Evolutionary conservation across 2,888 invertebrate genomes (phyloP).

Genomic region (Xanthia icteritia): DNA sequence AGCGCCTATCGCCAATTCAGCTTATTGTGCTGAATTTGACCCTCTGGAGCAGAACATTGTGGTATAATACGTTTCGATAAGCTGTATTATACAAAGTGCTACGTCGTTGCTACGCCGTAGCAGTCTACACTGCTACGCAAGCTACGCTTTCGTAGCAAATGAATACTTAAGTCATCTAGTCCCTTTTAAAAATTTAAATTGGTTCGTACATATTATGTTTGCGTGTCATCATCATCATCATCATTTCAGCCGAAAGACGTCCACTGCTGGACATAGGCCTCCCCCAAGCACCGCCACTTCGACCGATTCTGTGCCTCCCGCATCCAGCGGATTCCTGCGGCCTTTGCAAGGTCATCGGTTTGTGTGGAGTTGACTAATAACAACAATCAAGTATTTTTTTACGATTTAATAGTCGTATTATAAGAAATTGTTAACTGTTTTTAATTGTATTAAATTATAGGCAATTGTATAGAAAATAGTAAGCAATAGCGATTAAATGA

Average conservation of each 20-base stretch:
- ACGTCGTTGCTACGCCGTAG: slow-evolving; percentile 53
- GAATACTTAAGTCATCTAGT: background rate
- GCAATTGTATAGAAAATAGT: background rate
- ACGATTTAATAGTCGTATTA: background rate
- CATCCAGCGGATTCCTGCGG: no score
- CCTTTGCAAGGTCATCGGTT: no score
- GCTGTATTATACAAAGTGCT: slow-evolving; percentile 8
- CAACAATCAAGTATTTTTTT: no score
- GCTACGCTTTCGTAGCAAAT: slow-evolving; percentile 11
- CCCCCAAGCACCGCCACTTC: no score
- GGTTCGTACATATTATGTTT: background rate
- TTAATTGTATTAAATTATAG: background rate
- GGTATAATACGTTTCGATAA: slow-evolving; percentile 20
- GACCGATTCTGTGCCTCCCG: no score
- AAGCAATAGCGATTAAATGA: background rate
- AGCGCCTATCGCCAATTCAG: slow-evolving; percentile 33
- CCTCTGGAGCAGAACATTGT: slow-evolving; percentile 12
- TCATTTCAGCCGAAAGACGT: no score
- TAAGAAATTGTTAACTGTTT: background rate
- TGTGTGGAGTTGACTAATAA: background rate
- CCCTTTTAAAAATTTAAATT: background rate
- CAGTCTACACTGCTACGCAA: slow-evolving; percentile 11
- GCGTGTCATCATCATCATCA: no score
- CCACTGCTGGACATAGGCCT: no score
- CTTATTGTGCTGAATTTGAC: slow-evolving; percentile 13